Conservation (phyloP, 1,140 invertebrate species). For the Tetragonula clypearis region DNA sequence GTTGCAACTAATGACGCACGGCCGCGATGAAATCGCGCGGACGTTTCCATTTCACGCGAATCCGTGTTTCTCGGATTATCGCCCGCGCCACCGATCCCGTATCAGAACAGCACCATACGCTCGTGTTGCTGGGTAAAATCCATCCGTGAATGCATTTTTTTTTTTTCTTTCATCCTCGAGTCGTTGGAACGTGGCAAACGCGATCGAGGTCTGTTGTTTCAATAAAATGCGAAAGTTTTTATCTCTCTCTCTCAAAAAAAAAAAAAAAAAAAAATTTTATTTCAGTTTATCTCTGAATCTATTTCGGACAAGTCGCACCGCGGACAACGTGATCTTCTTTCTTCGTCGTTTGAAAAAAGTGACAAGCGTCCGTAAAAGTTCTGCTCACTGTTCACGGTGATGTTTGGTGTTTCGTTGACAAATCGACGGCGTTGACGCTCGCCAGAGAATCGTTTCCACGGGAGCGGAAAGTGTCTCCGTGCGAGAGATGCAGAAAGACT, state of each 20-base stretch:
- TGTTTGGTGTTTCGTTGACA: too few species aligned
- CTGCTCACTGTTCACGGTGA: too few species aligned
- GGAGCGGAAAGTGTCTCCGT: neutral
- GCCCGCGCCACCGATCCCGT: neutral
- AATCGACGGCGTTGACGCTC: neutral
- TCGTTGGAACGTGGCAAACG: neutral
- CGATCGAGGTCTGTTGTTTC: too few species aligned
- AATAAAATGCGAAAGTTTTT: too few species aligned
- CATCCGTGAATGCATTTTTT: too few species aligned
- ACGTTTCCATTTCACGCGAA: neutral
- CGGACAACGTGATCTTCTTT: too few species aligned
- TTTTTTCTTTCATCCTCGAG: neutral
- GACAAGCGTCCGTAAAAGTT: neutral
- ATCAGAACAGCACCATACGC: neutral
- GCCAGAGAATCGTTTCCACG: neutral
- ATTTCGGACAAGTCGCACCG: too few species aligned
- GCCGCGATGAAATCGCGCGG: slow-evolving; percentile 8
- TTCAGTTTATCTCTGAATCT: too few species aligned
- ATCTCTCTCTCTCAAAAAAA: too few species aligned
- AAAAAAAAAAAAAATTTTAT: too few species aligned
- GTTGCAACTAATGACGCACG: slow-evolving; percentile 9
- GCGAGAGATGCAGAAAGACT: slow-evolving; percentile 38
- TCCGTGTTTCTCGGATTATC: slow-evolving; percentile 2
- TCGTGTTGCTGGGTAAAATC: neutral
- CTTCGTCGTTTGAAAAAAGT: too few species aligned